phyloP scores from a whole-genome alignment of 2,888 invertebrate species.

The Onthophagus sagittarius region DNA sequence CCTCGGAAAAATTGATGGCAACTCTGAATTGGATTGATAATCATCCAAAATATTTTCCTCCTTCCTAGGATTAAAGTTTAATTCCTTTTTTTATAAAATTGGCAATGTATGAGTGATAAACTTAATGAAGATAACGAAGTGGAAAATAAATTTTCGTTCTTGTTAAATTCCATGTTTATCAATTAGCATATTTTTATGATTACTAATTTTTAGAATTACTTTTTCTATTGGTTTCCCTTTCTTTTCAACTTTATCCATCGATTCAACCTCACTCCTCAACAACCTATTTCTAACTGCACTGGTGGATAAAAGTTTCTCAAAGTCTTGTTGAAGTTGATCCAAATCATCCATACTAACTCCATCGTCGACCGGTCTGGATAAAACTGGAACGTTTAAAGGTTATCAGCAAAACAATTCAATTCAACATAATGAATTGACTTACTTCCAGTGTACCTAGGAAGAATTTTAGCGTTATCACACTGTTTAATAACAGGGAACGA shows the following conservation, averaged over 20 bases:
- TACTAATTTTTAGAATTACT: constrained; percentile 27
- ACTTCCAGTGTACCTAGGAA: constrained; percentile 64
- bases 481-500: constrained; percentile 63
- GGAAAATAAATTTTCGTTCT: background rate
- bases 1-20: no score
- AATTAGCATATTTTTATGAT: background rate
- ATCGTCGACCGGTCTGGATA: constrained; percentile 68
- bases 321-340: constrained; percentile 79
- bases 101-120: no score
- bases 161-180: background rate
- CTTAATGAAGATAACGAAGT: no score
- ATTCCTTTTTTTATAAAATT: no score
- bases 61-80: no score
- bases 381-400: constrained; percentile 44
- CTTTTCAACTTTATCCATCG: constrained; percentile 61
- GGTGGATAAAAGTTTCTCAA: constrained; percentile 80
- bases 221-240: constrained; percentile 44
- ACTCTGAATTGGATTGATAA: no score
- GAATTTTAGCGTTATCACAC: constrained; percentile 62
- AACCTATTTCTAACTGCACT: constrained; percentile 76
- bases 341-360: constrained; percentile 84
- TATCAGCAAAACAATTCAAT: background rate
- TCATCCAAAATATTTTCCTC: no score
- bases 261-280: constrained; percentile 72
- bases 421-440: constrained; percentile 26